Evolutionary conservation across 2,888 invertebrate species (phyloP).

Genomic region (Adelphocoris suturalis): DNA sequence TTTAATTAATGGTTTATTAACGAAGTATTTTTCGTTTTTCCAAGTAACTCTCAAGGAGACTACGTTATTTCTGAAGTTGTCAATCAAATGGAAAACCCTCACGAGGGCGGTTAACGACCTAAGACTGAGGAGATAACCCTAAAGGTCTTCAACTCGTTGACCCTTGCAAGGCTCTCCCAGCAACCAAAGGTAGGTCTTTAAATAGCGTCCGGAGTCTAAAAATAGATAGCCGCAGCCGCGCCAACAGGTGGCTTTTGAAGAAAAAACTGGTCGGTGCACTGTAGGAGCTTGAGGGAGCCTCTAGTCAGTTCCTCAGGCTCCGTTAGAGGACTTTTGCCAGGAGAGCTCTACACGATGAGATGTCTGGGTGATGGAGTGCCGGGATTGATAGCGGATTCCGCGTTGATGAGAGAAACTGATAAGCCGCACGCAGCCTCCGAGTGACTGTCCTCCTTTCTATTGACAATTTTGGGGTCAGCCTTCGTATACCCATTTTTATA

Average conservation of each 20-base stretch:
- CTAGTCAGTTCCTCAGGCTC: neutral
- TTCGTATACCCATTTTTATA: neutral
- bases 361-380: neutral
- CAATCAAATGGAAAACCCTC: neutral
- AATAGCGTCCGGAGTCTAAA: conserved; percentile 45
- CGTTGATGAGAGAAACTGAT: conserved; percentile 32
- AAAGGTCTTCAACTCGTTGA: conserved; percentile 53
- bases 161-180: conserved; percentile 49
- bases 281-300: neutral
- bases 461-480: neutral
- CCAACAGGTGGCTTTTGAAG: conserved; percentile 47
- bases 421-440: neutral
- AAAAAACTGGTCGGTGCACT: conserved; percentile 63
- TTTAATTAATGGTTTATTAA: too few relatives aligned
- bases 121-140: conserved; percentile 14
- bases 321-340: conserved; percentile 38
- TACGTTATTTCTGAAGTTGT: too few relatives aligned
- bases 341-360: neutral
- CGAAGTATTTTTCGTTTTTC: too few relatives aligned
- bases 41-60: neutral
- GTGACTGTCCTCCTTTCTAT: neutral
- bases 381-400: conserved; percentile 5
- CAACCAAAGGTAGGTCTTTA: conserved; percentile 44
- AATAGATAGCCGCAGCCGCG: conserved; percentile 29
- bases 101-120: neutral